Evolutionary conservation across 2,113 vertebrate genomes (phyloP).

Genomic region (Heterotilapia buettikoferi): DNA sequence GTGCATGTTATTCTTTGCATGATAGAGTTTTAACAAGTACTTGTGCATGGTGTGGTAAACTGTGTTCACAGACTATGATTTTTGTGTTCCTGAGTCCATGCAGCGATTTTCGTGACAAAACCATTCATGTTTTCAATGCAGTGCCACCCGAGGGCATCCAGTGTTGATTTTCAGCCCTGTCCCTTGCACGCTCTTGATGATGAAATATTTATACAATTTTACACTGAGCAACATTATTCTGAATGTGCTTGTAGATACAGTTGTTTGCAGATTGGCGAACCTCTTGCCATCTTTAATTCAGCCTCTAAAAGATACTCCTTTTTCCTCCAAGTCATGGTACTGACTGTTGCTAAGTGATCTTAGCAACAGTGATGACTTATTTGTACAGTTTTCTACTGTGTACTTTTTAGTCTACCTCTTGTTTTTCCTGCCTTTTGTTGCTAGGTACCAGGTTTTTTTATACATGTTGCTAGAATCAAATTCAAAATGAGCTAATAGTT

Average conservation of each 20-base stretch:
- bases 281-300: neutral
- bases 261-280: neutral
- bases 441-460: neutral
- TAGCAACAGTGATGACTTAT: neutral
- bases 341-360: neutral
- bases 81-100: neutral
- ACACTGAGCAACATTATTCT: neutral
- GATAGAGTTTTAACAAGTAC: neutral
- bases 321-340: neutral
- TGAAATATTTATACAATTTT: neutral
- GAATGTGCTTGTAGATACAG: neutral
- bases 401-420: neutral
- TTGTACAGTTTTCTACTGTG: neutral
- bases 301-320: accelerated
- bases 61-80: neutral
- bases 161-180: neutral
- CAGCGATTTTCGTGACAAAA: neutral
- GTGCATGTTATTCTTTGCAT: neutral
- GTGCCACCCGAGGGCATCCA: neutral
- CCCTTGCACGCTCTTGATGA: accelerated
- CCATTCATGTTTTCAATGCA: neutral
- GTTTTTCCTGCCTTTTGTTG: neutral
- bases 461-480: neutral
- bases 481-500: neutral
- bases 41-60: neutral